A percentile compares a stretch with the other conserved stretches of the same genome.
Evolutionary conservation across 2,797 vertebrate genomes (phyloP).

Genomic region (Amblyopsis hoosieri): DNA sequence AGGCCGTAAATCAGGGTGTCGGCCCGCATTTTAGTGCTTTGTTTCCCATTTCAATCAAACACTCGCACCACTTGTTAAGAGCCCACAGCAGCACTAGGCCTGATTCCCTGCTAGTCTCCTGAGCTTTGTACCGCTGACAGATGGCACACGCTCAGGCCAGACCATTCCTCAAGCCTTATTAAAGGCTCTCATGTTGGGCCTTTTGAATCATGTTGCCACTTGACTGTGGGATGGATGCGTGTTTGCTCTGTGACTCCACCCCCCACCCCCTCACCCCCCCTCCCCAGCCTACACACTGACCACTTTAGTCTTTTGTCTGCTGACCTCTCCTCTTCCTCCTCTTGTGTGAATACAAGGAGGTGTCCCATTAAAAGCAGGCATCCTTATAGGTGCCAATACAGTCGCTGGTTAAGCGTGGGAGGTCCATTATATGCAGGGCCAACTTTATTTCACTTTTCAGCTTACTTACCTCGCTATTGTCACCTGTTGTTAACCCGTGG

Average conservation of each 20-base stretch:
- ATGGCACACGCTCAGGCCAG: slow-evolving; percentile 58
- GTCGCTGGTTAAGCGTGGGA: slow-evolving; percentile 45
- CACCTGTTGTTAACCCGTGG: slow-evolving; percentile 53
- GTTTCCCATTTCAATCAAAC: slow-evolving; percentile 85
- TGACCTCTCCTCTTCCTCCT: slow-evolving; percentile 35
- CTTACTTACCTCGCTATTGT: slow-evolving; percentile 54
- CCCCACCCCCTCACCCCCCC: not conserved
- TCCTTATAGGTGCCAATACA: slow-evolving; percentile 55
- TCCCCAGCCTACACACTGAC: not conserved
- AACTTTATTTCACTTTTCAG: slow-evolving; percentile 57
- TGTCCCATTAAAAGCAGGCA: slow-evolving; percentile 39
- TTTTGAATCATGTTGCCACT: slow-evolving; percentile 40
- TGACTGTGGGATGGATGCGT: slow-evolving; percentile 18
- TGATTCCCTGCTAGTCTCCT: slow-evolving; percentile 44
- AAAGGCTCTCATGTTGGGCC: slow-evolving; percentile 51
- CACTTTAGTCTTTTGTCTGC: not conserved
- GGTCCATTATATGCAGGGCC: slow-evolving; percentile 39
- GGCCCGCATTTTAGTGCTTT: slow-evolving; percentile 80
- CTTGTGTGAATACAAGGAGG: slow-evolving; percentile 26
- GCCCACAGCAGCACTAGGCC: slow-evolving; percentile 58
- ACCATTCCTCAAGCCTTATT: slow-evolving; percentile 62
- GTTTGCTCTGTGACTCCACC: not conserved
- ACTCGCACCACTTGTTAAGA: slow-evolving; percentile 74
- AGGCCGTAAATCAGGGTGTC: slow-evolving; percentile 77
- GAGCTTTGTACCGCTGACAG: slow-evolving; percentile 71